phyloP scores from a whole-genome alignment of 2,888 invertebrate genomes.

The Coelopa pilipes region DNA sequence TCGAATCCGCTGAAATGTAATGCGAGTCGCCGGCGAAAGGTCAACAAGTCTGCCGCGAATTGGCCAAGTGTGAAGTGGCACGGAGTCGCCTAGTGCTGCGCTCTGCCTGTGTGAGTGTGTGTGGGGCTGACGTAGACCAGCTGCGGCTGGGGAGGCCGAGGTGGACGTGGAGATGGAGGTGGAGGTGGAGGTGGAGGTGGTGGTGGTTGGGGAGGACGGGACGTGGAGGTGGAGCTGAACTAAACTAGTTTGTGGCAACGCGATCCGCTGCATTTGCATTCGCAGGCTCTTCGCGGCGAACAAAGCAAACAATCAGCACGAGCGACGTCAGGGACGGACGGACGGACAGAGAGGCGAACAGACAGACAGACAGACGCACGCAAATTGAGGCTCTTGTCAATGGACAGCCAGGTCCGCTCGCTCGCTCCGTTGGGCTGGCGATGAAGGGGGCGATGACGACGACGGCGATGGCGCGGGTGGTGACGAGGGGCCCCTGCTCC shows the following conservation, averaged over 20 bases:
- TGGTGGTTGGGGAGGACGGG: too few relatives aligned
- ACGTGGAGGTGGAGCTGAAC: not conserved
- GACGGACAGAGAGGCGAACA: too few relatives aligned
- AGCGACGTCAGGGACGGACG: too few relatives aligned
- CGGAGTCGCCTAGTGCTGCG: not conserved
- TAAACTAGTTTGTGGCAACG: slow-evolving; percentile 3
- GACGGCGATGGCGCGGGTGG: too few relatives aligned
- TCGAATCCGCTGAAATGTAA: slow-evolving; percentile 27
- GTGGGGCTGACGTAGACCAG: slow-evolving; percentile 16
- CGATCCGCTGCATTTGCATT: slow-evolving; percentile 8
- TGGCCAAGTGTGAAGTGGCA: slow-evolving; percentile 36
- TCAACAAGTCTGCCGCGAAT: slow-evolving; percentile 34
- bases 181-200: too few relatives aligned
- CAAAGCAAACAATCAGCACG: too few relatives aligned
- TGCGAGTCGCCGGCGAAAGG: slow-evolving; percentile 34
- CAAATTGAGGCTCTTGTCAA: not conserved
- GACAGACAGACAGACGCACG: not conserved
- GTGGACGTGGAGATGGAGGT: too few relatives aligned
- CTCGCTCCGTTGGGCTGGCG: not conserved
- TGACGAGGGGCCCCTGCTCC: too few relatives aligned
- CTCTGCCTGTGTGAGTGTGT: not conserved
- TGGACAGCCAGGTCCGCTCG: not conserved
- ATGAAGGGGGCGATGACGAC: not conserved
- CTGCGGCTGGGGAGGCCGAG: not conserved
- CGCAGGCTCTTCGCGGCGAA: not conserved